Percentiles rank a stretch among this genome's conserved stretches.
phyloP scores from a whole-genome alignment of 2,797 vertebrate genomes.

The Salarias fasciatus region DNA sequence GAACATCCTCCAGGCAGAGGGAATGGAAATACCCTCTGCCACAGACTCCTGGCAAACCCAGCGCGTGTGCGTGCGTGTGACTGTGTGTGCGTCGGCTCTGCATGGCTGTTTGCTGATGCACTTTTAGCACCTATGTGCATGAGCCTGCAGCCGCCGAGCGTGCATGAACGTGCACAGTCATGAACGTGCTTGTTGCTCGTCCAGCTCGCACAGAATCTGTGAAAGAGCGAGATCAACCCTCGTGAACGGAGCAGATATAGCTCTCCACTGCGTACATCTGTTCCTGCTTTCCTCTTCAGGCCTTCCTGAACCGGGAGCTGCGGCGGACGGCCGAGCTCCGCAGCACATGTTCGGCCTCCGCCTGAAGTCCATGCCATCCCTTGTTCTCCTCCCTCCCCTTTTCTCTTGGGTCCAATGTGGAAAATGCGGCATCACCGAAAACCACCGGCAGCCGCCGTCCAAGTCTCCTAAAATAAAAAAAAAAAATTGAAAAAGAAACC shows the following conservation, averaged over 20 bases:
- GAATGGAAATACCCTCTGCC: constrained; percentile 49
- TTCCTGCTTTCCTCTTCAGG: constrained; percentile 42
- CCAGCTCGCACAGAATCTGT: too few relatives aligned
- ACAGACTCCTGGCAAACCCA: constrained; percentile 17
- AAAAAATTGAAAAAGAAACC: constrained; percentile 45
- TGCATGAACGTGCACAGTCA: constrained; percentile 7
- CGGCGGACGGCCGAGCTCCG: constrained; percentile 32
- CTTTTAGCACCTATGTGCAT: constrained; percentile 41
- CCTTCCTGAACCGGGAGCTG: constrained; percentile 20
- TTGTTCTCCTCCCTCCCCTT: constrained; percentile 47
- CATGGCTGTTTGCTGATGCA: constrained; percentile 26
- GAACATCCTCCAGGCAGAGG: constrained; percentile 17
- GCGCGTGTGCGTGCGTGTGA: background rate
- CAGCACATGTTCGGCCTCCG: constrained; percentile 54
- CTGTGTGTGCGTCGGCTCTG: background rate
- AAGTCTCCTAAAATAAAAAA: constrained; percentile 77
- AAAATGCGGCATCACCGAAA: constrained; percentile 85
- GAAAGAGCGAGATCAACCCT: too few relatives aligned
- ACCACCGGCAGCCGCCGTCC: constrained; percentile 70
- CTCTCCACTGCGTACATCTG: constrained; percentile 23
- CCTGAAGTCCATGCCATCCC: constrained; percentile 59
- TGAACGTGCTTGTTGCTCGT: too few relatives aligned
- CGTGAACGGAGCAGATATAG: too few relatives aligned
- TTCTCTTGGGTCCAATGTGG: constrained; percentile 73
- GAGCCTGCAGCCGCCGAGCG: too few relatives aligned